Evolutionary conservation across 1,140 invertebrate genomes (phyloP).

Genomic region (Drosophila miranda): DNA sequence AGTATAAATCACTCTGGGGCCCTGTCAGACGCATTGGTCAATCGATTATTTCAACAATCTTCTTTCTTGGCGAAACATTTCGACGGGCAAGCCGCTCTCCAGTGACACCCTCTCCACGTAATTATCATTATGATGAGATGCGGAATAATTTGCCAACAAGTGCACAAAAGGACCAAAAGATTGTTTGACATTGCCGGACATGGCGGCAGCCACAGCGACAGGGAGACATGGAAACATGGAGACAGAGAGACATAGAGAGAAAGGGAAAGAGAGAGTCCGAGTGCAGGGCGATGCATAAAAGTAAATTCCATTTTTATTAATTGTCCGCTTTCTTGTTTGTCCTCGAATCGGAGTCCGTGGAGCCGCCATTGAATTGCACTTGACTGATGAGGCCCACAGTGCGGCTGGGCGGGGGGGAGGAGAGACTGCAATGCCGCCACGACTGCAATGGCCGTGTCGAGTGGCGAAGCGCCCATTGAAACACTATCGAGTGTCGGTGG

Average conservation of each 20-base stretch:
- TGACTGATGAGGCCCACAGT: slow-evolving; percentile 52
- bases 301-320: slow-evolving; percentile 74
- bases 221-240: neutral
- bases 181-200: slow-evolving; percentile 59
- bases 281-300: slow-evolving; percentile 39
- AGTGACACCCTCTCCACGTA: slow-evolving; percentile 45
- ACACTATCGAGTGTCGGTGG: slow-evolving; percentile 47
- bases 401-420: neutral
- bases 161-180: slow-evolving; percentile 31
- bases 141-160: slow-evolving; percentile 56
- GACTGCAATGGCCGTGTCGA: slow-evolving; percentile 25
- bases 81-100: slow-evolving; percentile 31
- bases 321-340: slow-evolving; percentile 51
- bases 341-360: slow-evolving; percentile 28
- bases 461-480: slow-evolving; percentile 60
- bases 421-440: slow-evolving; percentile 16
- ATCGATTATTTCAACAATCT: slow-evolving; percentile 48
- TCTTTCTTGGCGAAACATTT: slow-evolving; percentile 32
- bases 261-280: slow-evolving; percentile 7
- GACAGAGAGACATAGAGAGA: neutral
- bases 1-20: slow-evolving; percentile 39
- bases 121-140: slow-evolving; percentile 65
- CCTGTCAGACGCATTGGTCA: slow-evolving; percentile 11
- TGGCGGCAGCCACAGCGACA: slow-evolving; percentile 1
- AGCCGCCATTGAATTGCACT: slow-evolving; percentile 45